Evolutionary conservation across 2,797 vertebrate genomes (phyloP), one percentile per base, ranked within the genome.

Genomic region (Melanotaenia nigrans): DNA sequence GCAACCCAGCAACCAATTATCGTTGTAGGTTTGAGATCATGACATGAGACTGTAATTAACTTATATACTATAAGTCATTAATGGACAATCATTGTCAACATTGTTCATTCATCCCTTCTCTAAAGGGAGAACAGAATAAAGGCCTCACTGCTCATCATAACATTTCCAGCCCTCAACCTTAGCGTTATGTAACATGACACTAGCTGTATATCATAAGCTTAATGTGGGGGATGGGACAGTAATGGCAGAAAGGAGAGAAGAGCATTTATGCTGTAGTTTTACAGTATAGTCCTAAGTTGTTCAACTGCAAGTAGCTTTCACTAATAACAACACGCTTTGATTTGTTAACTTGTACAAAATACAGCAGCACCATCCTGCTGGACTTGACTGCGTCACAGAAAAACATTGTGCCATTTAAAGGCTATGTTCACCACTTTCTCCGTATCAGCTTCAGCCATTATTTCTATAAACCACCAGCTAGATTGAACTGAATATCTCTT

Each of bases 141-240:
- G 22, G 53, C 42, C 63, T 40, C 47, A 57, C 38, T 28, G 4
- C 68, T 78, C 59, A 12, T 75, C 75, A 36, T 5, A 73, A 75
- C 53, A 78, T 79, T 75, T 65, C 53, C 24, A 18, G 79, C 68
- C 24, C 20, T 68, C 55, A 32, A n/a, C 35, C 11, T 61, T 72
- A 22, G 61, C 4, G 56, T 92, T 88, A 86, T 74, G 61, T 70
- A 89, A 91, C 47, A 65, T 42, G 59, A 79, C 68, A 73, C 62
- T 54, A 55, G 82, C 71, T 33, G 80, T 80, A 76, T 71, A 81
- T 80, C 68, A 82, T 79, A 20, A 70, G 74, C 24, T 64, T 67
- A 82, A 75, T 80, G 73, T 72, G 65, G 81, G 81, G 77, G 78
- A 60, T 77, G 78, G 62, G 69, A 57, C 0, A 24, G 69, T 45